phyloP scores from a whole-genome alignment of 2,888 invertebrate species.

The Xanthorhoe spadicearia region DNA sequence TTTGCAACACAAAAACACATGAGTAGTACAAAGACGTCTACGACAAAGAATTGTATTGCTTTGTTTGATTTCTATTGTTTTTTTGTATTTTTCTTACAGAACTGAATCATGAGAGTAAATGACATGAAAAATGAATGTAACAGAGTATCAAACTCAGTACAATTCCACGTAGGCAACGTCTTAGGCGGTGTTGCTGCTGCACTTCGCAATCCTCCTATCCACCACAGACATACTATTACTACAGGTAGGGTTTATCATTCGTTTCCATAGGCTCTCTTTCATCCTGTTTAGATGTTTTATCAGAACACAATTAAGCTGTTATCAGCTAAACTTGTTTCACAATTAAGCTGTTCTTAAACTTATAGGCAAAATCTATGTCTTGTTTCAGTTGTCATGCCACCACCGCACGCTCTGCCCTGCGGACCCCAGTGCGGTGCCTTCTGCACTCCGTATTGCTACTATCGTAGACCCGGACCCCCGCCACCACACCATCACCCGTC shows the following conservation, averaged over 20 bases:
- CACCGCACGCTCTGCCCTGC: constrained; percentile 65
- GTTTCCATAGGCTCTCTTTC: too few relatives aligned
- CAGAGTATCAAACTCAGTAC: constrained; percentile 9
- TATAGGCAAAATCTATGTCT: not conserved
- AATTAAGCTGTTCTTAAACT: too few relatives aligned
- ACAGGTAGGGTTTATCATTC: constrained; percentile 9
- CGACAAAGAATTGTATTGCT: constrained; percentile 7
- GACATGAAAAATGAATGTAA: constrained; percentile 9
- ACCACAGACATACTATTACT: constrained; percentile 8
- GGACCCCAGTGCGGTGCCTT: constrained; percentile 63
- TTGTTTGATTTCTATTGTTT: not conserved
- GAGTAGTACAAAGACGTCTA: not conserved
- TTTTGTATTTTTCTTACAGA: constrained; percentile 7
- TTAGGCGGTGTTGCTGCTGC: constrained; percentile 10
- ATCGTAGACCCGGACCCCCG: constrained; percentile 13
- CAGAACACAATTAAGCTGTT: too few relatives aligned
- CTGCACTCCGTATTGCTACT: constrained; percentile 60
- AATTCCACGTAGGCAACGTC: constrained; percentile 16
- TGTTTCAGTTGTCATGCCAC: constrained; percentile 61
- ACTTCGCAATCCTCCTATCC: not conserved
- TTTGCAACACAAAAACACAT: not conserved
- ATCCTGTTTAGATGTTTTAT: too few relatives aligned
- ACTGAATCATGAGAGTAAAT: constrained; percentile 11
- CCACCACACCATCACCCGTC: constrained; percentile 33
- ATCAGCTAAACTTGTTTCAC: too few relatives aligned